Evolutionary conservation across 2,113 vertebrate species (phyloP), one percentile per base, ranked within the genome.

Genomic region (Copsychus sechellarum): DNA sequence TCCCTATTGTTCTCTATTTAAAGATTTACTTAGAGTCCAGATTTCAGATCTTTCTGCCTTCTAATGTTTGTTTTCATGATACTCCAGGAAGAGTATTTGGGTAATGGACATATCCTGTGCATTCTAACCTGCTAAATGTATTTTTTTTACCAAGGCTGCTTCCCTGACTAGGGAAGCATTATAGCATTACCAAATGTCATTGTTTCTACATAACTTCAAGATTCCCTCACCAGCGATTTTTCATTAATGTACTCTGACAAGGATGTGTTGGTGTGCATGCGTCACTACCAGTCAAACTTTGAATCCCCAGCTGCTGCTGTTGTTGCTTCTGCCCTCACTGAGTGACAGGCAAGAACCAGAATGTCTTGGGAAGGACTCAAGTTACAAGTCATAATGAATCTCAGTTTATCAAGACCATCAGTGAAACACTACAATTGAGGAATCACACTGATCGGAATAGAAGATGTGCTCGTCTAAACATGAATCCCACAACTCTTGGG

Each of bases 131-230:
- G 43, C 47, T 81, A 64, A 94, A 86, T 94, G 36, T 86, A 60
- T 81, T 92, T 88, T 90, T 40, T 92, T 96, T 86, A 88, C 33
- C 45, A 60, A 92, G 64, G 43, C 60, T 90, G 21, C 28, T 74
- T 34, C 47, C 20, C 47, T 77, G 51, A 48, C 31, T 93, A 69
- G 53, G 43, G 43, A 45, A 45, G 43, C 43, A 21, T 88, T 93
- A 57, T 1, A 17, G 19, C 28, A 42, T 95, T 93, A 40, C 77
- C 57, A 88, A 88, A 62, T 83, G 34, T 86, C 21, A 91, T 91
- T 91, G 24, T 91, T 29, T 90, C 60, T 56, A 14, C 17, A 7
- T 76, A 91, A 95, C 34, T 84, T 84, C n/a, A 80, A 70, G 66
- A 92, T 95, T 87, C 29, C 11, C 28, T 89, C 47, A 62, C 14